Percentiles rank a stretch among this genome's conserved stretches.
Conservation (phyloP, 2,888 invertebrate species). For the Corbicula japonica region DNA sequence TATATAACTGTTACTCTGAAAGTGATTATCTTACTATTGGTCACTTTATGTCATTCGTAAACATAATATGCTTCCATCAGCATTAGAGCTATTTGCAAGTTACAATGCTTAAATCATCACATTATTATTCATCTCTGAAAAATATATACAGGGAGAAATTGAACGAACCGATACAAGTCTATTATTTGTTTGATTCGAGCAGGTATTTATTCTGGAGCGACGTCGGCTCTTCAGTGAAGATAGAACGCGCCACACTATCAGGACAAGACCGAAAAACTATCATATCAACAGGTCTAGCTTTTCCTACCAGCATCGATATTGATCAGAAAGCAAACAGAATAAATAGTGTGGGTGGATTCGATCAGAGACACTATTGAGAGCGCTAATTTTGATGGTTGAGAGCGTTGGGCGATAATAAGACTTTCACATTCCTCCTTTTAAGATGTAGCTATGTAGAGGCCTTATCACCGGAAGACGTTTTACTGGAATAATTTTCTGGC, state of each 20-base stretch:
- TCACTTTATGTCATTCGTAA: too few species aligned
- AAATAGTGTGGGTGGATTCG: conserved; percentile 31
- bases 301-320: conserved; percentile 17
- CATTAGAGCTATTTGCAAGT: too few species aligned
- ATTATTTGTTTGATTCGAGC: not conserved
- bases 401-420: not conserved
- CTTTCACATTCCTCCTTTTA: not conserved
- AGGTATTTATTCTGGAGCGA: conserved; percentile 43
- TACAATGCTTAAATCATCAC: too few species aligned
- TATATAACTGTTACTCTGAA: too few species aligned
- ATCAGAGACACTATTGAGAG: conserved; percentile 25
- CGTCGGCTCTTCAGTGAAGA: conserved; percentile 7
- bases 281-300: conserved; percentile 17
- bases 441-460: conserved; percentile 2
- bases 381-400: not conserved
- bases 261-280: conserved; percentile 15
- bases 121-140: too few species aligned
- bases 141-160: not conserved
- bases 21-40: too few species aligned
- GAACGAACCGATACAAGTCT: too few species aligned
- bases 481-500: too few species aligned
- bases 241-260: conserved; percentile 18
- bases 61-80: too few species aligned
- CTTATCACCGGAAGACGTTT: too few species aligned
- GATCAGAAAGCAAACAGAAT: conserved; percentile 2